Conservation (phyloP, 2,113 vertebrate species). For the Coptodon bakossiorum region DNA sequence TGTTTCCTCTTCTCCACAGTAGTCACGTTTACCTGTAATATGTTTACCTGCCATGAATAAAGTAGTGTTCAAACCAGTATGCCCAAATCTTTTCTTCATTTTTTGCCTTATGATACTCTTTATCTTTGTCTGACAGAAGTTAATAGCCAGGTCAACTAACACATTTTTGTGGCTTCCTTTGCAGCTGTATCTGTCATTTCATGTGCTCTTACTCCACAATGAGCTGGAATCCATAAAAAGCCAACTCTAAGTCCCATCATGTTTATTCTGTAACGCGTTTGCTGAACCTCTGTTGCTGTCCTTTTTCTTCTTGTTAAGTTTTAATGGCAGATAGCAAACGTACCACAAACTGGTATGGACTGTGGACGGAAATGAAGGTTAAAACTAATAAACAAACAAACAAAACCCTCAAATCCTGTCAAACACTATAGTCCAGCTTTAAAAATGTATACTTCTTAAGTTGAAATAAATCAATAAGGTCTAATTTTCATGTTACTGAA, state of each 20-base stretch:
- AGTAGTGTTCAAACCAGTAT: not conserved
- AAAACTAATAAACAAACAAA: not conserved
- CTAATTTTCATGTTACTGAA: not conserved
- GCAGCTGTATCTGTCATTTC: not conserved
- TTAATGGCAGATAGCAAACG: not conserved
- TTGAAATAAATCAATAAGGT: not conserved
- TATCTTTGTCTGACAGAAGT: not conserved
- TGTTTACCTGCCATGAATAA: not conserved
- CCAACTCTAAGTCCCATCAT: not conserved
- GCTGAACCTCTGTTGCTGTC: not conserved
- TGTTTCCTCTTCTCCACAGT: not conserved
- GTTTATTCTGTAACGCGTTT: not conserved
- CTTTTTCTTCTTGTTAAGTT: not conserved
- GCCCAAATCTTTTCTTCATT: not conserved
- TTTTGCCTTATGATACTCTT: not conserved
- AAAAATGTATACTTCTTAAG: not conserved
- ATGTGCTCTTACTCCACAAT: not conserved
- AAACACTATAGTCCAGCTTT: not conserved
- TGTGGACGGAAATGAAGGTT: fast-evolving
- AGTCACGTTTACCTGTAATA: not conserved
- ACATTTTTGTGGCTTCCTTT: not conserved
- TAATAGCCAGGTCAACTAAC: not conserved
- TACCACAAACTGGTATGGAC: not conserved
- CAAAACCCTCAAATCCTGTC: not conserved
- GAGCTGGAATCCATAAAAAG: not conserved